Evolutionary conservation across 64 coral and sea anemone genomes (phyloP).

Genomic region (Stichodactyla helianthus): DNA sequence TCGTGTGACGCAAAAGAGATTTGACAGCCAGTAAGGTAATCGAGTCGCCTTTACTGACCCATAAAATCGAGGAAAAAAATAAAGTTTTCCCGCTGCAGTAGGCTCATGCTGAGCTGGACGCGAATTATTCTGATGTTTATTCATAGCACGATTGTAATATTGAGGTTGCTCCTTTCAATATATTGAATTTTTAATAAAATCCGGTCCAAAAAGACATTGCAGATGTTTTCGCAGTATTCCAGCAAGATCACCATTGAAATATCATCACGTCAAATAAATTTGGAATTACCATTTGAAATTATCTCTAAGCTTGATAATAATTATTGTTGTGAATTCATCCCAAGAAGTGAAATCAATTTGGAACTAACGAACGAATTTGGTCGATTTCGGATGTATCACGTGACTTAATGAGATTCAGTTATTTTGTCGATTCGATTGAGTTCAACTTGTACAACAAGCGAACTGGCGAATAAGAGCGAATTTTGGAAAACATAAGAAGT

Average conservation of each 20-base stretch:
- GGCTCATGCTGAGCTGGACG: background rate
- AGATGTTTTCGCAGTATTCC: background rate
- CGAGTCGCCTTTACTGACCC: background rate
- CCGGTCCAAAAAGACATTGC: background rate
- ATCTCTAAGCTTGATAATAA: background rate
- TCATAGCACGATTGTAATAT: background rate
- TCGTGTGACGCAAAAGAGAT: background rate
- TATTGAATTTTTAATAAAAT: background rate
- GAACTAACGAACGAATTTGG: background rate
- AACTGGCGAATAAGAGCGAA: background rate
- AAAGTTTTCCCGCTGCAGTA: background rate
- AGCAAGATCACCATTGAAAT: background rate
- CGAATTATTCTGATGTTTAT: background rate
- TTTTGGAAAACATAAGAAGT: background rate
- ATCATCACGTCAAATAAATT: background rate
- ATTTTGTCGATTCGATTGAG: background rate
- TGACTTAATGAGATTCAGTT: background rate
- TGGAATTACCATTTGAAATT: background rate
- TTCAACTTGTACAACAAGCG: background rate
- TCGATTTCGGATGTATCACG: background rate
- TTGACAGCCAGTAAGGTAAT: background rate
- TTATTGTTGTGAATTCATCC: background rate
- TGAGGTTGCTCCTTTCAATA: background rate
- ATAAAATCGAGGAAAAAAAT: constrained; percentile 2
- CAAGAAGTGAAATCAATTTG: background rate